Base-by-base conservation (phyloP, 1,140 invertebrate genomes). In the Wiebesia pumilae region DNA sequence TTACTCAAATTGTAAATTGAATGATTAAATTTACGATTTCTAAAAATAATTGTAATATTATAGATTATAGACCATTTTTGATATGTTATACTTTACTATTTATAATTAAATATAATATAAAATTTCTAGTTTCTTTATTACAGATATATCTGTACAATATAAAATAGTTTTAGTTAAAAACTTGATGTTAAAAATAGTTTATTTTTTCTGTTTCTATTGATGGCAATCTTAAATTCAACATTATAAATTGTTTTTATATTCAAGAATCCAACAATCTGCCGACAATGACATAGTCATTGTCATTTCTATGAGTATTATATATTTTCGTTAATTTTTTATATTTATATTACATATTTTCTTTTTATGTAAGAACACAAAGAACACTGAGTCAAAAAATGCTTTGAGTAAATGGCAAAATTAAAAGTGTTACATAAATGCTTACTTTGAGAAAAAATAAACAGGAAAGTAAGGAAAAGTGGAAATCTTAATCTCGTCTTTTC, bases 331-430 rank as follows among this genome's bases (percentile, higher is more conserved):
- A 75, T 43, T n/a, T n/a, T n/a, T n/a, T n/a, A n/a, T n/a, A n/a
- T n/a, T n/a, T n/a, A n/a, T n/a, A n/a, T n/a, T n/a, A n/a, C n/a
- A n/a, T n/a, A n/a, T n/a, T 75, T 75, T 75, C 71, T 0, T 43
- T 43, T n/a, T 43, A 43, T 43, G 30, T 43, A 43, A 75, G 3
- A 14, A 21, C 38, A 0, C 16, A 24, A n/a, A 24, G 0, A 71
- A 38, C 35, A 12, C 2, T n/a, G 6, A 75, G 21, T 73, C 16
- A 40, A 73, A 75, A 33, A 9, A 75, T n/a, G 24, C 21, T 43
- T 43, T 1, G 33, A 80, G 78, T 38, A 80, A 40, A 51, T n/a
- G 40, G 78, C 38, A 54, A 80, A 80, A 80, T 80, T 62, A 80
- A 38, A 80, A 58, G 38, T 38, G 58, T 38, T 62, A 38, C n/a